These are phyloP conservation scores for Cetoscarus ocellatus DNA, from an alignment of 2,797 vertebrate genomes.

Conservation along the genomic window DNA sequence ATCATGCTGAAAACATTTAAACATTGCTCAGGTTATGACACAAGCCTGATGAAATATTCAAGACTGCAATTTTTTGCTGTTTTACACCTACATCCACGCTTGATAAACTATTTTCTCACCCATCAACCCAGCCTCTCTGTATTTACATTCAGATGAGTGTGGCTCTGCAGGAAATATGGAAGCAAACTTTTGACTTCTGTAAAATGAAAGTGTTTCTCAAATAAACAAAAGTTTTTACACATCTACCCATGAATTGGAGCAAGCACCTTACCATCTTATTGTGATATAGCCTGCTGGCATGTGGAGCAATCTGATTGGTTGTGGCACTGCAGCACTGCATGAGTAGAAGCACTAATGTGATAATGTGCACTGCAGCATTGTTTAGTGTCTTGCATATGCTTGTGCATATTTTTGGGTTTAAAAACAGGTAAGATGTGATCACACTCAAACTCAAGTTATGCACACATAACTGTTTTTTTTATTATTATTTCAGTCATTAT, in stretches of 20 bases:
- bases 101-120: too few relatives aligned
- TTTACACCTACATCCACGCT: too few relatives aligned
- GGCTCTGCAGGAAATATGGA: not conserved
- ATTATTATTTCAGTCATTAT: too few relatives aligned
- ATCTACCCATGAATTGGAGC: not conserved
- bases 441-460: not conserved
- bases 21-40: too few relatives aligned
- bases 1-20: too few relatives aligned
- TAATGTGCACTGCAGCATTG: too few relatives aligned
- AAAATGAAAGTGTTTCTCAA: not conserved
- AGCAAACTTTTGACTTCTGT: not conserved
- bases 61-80: too few relatives aligned
- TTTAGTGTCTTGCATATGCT: slow-evolving; percentile 12
- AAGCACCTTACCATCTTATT: not conserved
- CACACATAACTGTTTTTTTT: slow-evolving; percentile 8
- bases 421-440: slow-evolving; percentile 35
- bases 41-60: too few relatives aligned
- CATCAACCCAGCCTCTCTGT: too few relatives aligned
- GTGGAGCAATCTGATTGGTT: slow-evolving; percentile 19
- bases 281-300: slow-evolving; percentile 20
- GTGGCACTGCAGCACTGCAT: slow-evolving; percentile 23
- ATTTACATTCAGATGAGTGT: not conserved
- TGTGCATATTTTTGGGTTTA: slow-evolving; percentile 4
- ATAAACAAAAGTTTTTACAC: too few relatives aligned
- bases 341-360: slow-evolving; percentile 8